phyloP scores from a whole-genome alignment of 2,797 vertebrate genomes.

The Diglossa cyanea region DNA sequence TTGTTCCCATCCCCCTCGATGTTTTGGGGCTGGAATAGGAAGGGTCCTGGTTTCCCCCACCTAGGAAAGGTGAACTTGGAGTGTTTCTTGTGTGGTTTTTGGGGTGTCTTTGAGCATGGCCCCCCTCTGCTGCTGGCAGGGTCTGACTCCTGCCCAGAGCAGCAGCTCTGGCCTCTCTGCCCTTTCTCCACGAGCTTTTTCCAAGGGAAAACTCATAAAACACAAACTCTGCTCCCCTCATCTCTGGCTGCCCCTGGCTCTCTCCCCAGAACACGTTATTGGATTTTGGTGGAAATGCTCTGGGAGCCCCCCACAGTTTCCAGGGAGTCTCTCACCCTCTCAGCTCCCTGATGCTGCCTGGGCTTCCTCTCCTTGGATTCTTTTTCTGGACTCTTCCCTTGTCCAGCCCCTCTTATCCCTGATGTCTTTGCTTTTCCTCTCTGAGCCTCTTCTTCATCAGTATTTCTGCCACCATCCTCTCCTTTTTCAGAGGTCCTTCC shows the following conservation, averaged over 20 bases:
- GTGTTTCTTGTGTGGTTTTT: background rate
- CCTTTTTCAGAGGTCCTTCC: background rate
- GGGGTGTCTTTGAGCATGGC: accelerated
- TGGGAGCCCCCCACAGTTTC: background rate
- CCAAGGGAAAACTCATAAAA: slow-evolving; percentile 23
- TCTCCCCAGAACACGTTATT: background rate
- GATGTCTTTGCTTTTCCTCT: background rate
- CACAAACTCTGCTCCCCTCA: background rate
- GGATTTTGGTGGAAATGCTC: background rate
- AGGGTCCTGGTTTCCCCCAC: background rate
- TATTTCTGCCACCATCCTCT: background rate
- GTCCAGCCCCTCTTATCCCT: background rate
- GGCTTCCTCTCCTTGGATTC: background rate
- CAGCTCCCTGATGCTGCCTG: background rate
- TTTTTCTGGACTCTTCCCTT: background rate
- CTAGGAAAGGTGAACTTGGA: background rate
- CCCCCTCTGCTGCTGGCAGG: background rate
- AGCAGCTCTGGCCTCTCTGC: background rate
- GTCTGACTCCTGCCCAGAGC: background rate
- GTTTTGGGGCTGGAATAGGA: background rate
- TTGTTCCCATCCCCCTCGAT: accelerated
- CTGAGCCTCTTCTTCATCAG: background rate
- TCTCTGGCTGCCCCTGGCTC: background rate
- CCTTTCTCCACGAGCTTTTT: background rate
- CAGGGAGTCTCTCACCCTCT: background rate